phyloP scores from a whole-genome alignment of 35 echinoderm and acorn worm genomes.

The Heliocidaris tuberculata region DNA sequence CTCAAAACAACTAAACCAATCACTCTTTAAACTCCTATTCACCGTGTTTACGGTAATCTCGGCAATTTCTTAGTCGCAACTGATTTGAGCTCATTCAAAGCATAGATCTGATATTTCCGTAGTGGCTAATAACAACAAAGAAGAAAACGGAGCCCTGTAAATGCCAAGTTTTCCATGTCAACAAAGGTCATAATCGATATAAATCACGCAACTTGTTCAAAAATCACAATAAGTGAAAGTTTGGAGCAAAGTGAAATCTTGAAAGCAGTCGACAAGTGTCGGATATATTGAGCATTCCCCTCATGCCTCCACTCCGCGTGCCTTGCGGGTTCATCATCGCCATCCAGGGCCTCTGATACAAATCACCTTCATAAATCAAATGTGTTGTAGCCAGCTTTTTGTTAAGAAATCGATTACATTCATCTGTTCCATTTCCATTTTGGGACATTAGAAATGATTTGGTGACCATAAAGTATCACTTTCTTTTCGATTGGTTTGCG shows the following conservation, averaged over 20 bases:
- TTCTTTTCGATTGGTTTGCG: constrained; percentile 27
- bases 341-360: background rate
- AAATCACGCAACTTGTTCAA: background rate
- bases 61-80: too few relatives aligned
- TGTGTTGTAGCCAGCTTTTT: constrained; percentile 27
- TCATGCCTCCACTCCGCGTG: background rate
- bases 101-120: background rate
- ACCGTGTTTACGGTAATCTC: too few relatives aligned
- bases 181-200: background rate
- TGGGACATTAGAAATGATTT: constrained; percentile 30
- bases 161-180: background rate
- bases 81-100: background rate
- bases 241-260: background rate
- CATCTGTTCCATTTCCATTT: constrained; percentile 16
- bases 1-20: too few relatives aligned
- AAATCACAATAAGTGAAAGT: background rate
- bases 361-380: constrained; percentile 38
- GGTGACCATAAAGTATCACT: constrained; percentile 36
- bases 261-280: background rate
- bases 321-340: background rate
- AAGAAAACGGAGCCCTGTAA: background rate
- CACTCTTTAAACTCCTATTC: too few relatives aligned
- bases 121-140: background rate
- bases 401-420: constrained; percentile 43
- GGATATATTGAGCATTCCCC: background rate